These are phyloP conservation scores for Papilio gigon DNA, from an alignment of 2,888 invertebrate species.

Conservation along the genomic window DNA sequence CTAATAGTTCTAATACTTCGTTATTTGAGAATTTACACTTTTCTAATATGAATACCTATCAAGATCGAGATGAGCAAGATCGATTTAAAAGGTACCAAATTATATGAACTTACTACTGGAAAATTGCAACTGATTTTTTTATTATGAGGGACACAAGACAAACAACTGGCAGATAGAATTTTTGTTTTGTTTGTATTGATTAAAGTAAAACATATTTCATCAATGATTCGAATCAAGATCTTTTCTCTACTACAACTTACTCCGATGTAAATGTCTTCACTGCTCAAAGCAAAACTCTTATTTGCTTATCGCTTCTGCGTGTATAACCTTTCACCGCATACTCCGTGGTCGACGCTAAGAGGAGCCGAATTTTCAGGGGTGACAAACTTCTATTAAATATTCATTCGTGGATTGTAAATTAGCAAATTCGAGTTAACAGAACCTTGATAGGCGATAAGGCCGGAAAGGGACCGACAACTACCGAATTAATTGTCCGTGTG, in stretches of 20 bases:
- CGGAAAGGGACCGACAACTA: slow-evolving; percentile 49
- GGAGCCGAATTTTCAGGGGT: slow-evolving; percentile 69
- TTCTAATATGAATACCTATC: too few species aligned
- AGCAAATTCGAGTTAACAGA: slow-evolving; percentile 68
- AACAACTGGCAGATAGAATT: too few species aligned
- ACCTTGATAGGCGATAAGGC: slow-evolving; percentile 59
- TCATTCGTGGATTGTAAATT: slow-evolving; percentile 77
- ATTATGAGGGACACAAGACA: too few species aligned
- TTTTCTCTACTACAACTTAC: background rate
- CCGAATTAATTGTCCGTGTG: slow-evolving; percentile 52
- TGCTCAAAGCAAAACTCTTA: background rate
- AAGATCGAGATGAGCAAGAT: background rate
- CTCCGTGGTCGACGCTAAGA: slow-evolving; percentile 51
- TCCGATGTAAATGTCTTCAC: background rate
- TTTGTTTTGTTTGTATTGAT: too few species aligned
- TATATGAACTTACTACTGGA: background rate
- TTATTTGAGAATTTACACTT: too few species aligned
- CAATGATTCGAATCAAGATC: background rate
- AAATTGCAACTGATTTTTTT: background rate
- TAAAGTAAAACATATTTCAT: too few species aligned
- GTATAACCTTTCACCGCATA: slow-evolving; percentile 42
- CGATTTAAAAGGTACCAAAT: background rate
- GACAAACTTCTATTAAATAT: slow-evolving; percentile 74
- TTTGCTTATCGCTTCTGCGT: slow-evolving; percentile 44
- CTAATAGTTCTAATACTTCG: too few species aligned